Percentiles rank a stretch among this genome's conserved stretches.
phyloP scores from a whole-genome alignment of 1,140 invertebrate genomes.

The Brachystomella parvula region DNA sequence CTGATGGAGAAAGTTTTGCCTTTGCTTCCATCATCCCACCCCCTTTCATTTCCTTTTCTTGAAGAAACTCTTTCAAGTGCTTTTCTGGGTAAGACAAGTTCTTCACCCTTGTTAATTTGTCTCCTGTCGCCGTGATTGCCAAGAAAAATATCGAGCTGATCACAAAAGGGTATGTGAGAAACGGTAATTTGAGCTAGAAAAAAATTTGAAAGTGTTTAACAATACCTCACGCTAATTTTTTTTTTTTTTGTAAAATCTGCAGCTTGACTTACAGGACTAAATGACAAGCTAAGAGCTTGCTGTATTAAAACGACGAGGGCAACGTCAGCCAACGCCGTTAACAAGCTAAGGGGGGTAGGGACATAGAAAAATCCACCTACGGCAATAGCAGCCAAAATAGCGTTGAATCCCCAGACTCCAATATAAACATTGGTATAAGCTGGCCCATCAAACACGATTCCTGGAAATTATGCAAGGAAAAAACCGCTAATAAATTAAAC shows the following conservation, averaged over 20 bases:
- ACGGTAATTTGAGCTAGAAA: not conserved
- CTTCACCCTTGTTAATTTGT: not conserved
- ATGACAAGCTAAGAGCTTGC: not conserved
- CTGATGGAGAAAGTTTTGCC: not conserved
- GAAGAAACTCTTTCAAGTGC: not conserved
- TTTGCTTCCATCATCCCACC: not conserved
- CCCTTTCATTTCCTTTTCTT: not conserved
- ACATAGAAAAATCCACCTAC: not conserved
- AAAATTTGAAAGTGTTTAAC: not conserved
- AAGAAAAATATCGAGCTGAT: not conserved
- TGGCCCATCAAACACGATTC: constrained; percentile 5
- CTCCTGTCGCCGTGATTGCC: not conserved
- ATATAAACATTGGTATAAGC: not conserved
- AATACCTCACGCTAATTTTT: not conserved
- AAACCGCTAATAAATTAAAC: not conserved
- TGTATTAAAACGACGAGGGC: constrained; percentile 1
- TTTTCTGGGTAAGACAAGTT: not conserved
- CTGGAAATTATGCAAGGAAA: not conserved
- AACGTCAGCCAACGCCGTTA: not conserved
- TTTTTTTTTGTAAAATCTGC: not conserved
- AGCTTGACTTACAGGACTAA: not conserved
- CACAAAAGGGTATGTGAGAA: constrained; percentile 7
- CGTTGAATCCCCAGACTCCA: constrained; percentile 1
- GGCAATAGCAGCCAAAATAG: not conserved
- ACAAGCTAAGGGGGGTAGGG: not conserved